Percentiles rank a stretch among this genome's conserved stretches.
Evolutionary conservation across 2,888 invertebrate species (phyloP).

Genomic region (Brachycybe producta): DNA sequence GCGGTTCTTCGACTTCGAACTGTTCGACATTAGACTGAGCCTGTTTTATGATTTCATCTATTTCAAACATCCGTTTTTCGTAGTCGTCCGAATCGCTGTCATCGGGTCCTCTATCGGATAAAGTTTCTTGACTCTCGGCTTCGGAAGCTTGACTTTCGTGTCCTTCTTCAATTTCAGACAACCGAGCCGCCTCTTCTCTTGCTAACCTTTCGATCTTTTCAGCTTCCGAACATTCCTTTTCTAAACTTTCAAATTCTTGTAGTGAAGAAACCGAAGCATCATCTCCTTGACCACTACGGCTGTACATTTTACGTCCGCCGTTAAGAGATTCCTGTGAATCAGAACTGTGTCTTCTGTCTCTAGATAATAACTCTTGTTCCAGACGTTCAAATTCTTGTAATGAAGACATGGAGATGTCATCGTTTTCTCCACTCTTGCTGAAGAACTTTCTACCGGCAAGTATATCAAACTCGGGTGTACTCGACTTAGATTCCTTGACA

Average conservation of each 20-base stretch:
- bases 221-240: slow-evolving; percentile 73
- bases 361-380: slow-evolving; percentile 58
- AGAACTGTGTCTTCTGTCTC: slow-evolving; percentile 35
- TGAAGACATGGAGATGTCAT: slow-evolving; percentile 82
- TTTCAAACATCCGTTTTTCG: slow-evolving; percentile 48
- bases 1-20: slow-evolving; percentile 32
- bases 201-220: slow-evolving; percentile 68
- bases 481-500: slow-evolving; percentile 52
- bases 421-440: slow-evolving; percentile 68
- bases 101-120: slow-evolving; percentile 34
- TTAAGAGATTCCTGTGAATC: slow-evolving; percentile 74
- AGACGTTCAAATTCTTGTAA: slow-evolving; percentile 87
- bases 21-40: slow-evolving; percentile 53
- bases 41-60: slow-evolving; percentile 52
- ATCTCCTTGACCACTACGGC: slow-evolving; percentile 61
- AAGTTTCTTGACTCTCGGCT: slow-evolving; percentile 46
- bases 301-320: slow-evolving; percentile 39
- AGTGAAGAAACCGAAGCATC: slow-evolving; percentile 64
- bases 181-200: slow-evolving; percentile 67
- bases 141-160: slow-evolving; percentile 40
- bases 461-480: slow-evolving; percentile 82
- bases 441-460: slow-evolving; percentile 70
- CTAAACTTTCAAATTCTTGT: slow-evolving; percentile 83
- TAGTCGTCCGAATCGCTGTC: slow-evolving; percentile 45
- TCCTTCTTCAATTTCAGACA: slow-evolving; percentile 41